These are phyloP conservation scores for Ophioderma brevispina DNA, from an alignment of 35 echinoderm and acorn worm genomes.

Conservation along the genomic window DNA sequence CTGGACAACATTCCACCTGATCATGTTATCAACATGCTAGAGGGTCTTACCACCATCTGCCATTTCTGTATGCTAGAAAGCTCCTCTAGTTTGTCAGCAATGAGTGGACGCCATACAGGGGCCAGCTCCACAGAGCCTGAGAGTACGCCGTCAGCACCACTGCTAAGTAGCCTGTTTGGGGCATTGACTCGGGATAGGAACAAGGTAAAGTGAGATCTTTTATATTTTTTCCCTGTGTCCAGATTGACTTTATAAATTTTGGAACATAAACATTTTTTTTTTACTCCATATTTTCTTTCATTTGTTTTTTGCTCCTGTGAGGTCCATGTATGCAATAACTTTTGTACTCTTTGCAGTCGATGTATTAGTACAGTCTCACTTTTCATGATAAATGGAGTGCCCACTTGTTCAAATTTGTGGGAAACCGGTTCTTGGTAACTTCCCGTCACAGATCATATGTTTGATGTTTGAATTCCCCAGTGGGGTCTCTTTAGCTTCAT, in stretches of 20 bases:
- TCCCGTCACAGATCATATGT: too few species aligned
- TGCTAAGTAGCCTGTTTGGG: constrained; percentile 82
- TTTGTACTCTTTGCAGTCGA: too few species aligned
- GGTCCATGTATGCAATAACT: too few species aligned
- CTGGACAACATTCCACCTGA: constrained; percentile 89
- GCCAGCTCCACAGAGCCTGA: constrained; percentile 58
- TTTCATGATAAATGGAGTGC: too few species aligned
- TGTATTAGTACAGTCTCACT: too few species aligned
- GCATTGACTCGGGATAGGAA: constrained; percentile 88
- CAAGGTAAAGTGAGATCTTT: constrained; percentile 60
- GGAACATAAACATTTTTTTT: background rate
- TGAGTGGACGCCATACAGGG: constrained; percentile 72
- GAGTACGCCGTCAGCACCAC: constrained; percentile 36
- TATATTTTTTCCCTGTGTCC: too few species aligned
- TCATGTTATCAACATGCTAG: constrained; percentile 91
- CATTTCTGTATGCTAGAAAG: constrained; percentile 97
- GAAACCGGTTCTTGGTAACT: too few species aligned
- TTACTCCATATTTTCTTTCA: background rate
- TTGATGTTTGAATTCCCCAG: too few species aligned
- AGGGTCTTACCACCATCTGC: constrained; percentile 92
- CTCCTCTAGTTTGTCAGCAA: constrained; percentile 81
- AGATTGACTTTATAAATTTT: background rate
- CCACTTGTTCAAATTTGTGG: too few species aligned
- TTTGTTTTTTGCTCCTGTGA: background rate
- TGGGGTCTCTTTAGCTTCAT: too few species aligned